Evolutionary conservation across 1,140 invertebrate species (phyloP), one percentile per base, ranked within the genome.

Genomic region (Temnothorax curvispinosus): DNA sequence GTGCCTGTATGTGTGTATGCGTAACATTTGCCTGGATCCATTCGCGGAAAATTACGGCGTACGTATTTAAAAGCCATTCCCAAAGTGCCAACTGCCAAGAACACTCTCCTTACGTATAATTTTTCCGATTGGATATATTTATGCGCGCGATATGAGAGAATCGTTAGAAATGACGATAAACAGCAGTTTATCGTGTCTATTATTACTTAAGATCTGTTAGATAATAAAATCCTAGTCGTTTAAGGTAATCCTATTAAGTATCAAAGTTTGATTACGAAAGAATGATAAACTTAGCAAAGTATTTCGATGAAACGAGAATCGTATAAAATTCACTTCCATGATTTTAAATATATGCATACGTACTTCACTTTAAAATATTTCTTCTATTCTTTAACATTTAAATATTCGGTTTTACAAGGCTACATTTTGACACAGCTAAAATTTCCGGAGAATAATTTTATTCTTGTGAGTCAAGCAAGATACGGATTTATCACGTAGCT

Each of bases 81-180:
- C 62, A 1, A 69, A 81, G 47, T 74, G 69, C 64, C 77, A 69
- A 81, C 35, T 74, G 69, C 64, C 77, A 69, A 69, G n/a, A 80
- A 75, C 56, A 27, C n/a, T 60, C 21, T 60, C n/a, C 52, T 60
- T 8, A 13, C 32, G 38, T 58, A 75, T 84, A 54, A 8, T 11
- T 75, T 58, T 38, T 74, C 18, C 80, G 8, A 62, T 60, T 44
- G 41, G n/a, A 74, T 27, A 38, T 44, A 74, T 74, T 82, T 75
- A 60, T 38, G 5, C 54, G 54, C 44, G n/a, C 54, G 3, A 50
- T 27, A 41, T 6, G 41, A 32, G 18, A 81, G 38, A 72, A 41
- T 81, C 5, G 38, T 82, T 27, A 11, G 27, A 72, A 72, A 47
- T 72, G 21, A 72, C 60, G 1, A 38, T 38, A 62, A 72, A 21